phyloP scores from a whole-genome alignment of 2,888 invertebrate genomes.

The Ceratothoa steindachneri region DNA sequence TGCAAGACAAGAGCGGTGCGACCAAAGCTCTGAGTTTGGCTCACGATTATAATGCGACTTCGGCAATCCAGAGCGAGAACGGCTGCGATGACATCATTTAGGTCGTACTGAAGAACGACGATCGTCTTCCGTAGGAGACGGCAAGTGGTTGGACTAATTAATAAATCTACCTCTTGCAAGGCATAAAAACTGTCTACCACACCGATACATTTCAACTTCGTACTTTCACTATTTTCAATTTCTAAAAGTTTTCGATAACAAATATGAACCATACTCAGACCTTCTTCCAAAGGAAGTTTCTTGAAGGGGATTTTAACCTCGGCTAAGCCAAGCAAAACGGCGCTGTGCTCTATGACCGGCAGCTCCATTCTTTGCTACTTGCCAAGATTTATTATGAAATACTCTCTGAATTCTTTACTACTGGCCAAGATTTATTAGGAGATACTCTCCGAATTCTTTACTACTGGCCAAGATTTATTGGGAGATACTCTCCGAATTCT shows the following conservation, averaged over 20 bases:
- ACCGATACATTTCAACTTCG: not conserved
- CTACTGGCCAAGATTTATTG: no score
- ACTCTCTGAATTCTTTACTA: no score
- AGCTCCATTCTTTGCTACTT: not conserved
- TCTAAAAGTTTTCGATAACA: not conserved
- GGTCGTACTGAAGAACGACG: not conserved
- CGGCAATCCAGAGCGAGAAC: not conserved
- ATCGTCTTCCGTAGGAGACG: not conserved
- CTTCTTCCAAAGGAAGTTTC: not conserved
- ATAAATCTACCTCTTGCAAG: not conserved
- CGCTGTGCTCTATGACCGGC: not conserved
- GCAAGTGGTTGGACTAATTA: not conserved
- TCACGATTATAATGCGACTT: not conserved
- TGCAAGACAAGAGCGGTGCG: not conserved
- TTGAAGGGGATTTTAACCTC: slow-evolving; percentile 1
- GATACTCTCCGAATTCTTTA: no score
- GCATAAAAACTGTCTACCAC: not conserved
- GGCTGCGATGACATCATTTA: not conserved
- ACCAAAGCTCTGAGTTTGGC: not conserved
- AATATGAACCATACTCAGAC: not conserved
- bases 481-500: no score
- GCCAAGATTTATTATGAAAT: no score
- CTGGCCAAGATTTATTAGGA: no score
- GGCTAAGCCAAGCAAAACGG: not conserved
- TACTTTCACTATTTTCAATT: not conserved